Conservation (phyloP, 2,888 invertebrate species). For the Cecidostiba fungosa region DNA sequence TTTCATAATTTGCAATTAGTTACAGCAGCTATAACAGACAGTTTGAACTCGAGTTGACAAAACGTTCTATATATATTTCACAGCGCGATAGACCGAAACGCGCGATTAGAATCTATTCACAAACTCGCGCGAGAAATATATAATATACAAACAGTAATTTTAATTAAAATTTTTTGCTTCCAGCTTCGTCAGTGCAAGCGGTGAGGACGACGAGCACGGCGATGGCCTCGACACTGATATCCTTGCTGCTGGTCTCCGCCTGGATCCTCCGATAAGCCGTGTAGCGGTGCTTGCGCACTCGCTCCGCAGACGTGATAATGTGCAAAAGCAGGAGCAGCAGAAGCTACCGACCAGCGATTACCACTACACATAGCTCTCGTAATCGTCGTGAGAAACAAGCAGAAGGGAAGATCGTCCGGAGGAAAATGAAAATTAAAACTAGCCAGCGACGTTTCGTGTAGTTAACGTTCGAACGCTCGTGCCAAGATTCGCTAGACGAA, state of each 20-base stretch:
- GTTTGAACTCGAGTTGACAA: too few species aligned
- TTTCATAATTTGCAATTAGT: background rate
- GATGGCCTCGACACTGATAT: constrained; percentile 36
- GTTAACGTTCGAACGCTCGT: constrained; percentile 20
- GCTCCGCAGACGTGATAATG: constrained; percentile 46
- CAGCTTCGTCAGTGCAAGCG: constrained; percentile 38
- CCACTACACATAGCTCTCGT: background rate
- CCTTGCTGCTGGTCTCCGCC: constrained; percentile 47
- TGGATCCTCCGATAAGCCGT: constrained; percentile 63
- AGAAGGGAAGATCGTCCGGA: background rate
- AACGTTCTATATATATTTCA: too few species aligned
- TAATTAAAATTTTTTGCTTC: constrained; percentile 32
- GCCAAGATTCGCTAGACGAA: constrained; percentile 6
- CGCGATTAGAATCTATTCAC: too few species aligned
- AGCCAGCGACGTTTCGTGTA: constrained; percentile 21
- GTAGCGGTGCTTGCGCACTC: constrained; percentile 20
- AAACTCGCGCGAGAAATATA: background rate
- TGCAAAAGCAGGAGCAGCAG: constrained; percentile 17
- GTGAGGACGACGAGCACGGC: background rate
- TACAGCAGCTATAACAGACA: too few species aligned
- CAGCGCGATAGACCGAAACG: too few species aligned
- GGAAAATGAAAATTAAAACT: background rate
- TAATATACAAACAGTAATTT: background rate
- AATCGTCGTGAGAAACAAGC: background rate
- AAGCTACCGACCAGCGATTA: background rate